Conservation (phyloP, 1,140 invertebrate species). For the Sarcophaga peregrina region DNA sequence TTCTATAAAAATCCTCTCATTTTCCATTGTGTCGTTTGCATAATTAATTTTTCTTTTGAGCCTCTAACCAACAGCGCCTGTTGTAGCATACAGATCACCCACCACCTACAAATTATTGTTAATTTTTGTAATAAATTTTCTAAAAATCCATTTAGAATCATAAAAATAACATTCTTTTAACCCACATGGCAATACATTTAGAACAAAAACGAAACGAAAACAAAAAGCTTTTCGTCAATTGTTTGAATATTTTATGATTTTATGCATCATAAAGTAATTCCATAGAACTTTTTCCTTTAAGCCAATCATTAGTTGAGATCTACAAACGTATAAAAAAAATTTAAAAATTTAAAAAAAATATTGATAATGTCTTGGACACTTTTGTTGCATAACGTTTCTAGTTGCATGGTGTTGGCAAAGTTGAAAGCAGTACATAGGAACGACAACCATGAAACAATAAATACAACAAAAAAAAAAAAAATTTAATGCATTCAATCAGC, state of each 20-base stretch:
- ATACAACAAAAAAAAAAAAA: neutral
- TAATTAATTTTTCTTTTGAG: too few species aligned
- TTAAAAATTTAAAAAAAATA: too few species aligned
- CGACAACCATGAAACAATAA: neutral
- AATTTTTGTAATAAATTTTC: neutral
- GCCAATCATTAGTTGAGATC: too few species aligned
- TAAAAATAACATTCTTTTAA: neutral
- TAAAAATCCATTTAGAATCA: neutral
- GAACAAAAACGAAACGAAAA: too few species aligned
- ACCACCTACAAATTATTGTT: too few species aligned
- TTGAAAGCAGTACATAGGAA: neutral
- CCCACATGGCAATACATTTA: neutral
- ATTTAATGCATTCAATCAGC: slow-evolving; percentile 16
- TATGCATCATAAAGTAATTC: too few species aligned
- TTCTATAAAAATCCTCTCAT: too few species aligned
- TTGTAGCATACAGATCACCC: too few species aligned
- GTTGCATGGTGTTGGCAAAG: neutral
- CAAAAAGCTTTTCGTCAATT: neutral
- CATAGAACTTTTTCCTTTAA: too few species aligned
- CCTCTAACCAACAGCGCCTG: too few species aligned
- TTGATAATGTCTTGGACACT: neutral
- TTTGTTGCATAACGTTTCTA: slow-evolving; percentile 5
- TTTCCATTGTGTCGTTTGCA: too few species aligned
- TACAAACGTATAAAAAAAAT: too few species aligned
- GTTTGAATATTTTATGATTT: neutral